These are phyloP conservation scores for Formica aserva DNA, from an alignment of 2,888 invertebrate genomes.

Conservation along the genomic window DNA sequence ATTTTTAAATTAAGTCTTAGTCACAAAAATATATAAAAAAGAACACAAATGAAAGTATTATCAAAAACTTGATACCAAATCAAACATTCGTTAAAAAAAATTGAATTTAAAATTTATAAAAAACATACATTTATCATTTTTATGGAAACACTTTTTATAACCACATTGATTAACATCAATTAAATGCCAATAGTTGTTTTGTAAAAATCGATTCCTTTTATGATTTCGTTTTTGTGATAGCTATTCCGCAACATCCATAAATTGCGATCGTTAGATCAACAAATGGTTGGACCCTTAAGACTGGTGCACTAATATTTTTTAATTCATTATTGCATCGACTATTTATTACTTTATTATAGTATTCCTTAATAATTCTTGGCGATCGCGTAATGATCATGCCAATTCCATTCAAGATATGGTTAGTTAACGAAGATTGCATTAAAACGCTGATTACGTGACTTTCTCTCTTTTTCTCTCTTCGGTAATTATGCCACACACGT, in stretches of 20 bases:
- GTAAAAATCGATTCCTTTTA: not conserved
- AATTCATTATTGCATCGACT: constrained; percentile 28
- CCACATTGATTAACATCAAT: not conserved
- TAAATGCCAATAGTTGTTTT: not conserved
- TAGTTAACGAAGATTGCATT: constrained; percentile 60
- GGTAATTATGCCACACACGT: not conserved
- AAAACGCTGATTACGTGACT: constrained; percentile 12
- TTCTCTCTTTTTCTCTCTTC: not conserved
- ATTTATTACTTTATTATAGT: constrained; percentile 56
- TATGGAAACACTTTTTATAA: not conserved
- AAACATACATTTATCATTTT: not conserved
- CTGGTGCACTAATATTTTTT: constrained; percentile 26
- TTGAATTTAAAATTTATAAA: not conserved
- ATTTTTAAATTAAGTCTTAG: not conserved
- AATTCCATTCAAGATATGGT: constrained; percentile 2
- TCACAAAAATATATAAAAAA: not conserved
- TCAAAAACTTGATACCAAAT: not conserved
- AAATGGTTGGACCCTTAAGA: not conserved
- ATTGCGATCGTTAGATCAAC: constrained; percentile 14
- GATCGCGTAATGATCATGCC: constrained; percentile 4
- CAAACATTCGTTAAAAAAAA: not conserved
- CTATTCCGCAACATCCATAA: constrained; percentile 4
- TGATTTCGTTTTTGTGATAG: not conserved
- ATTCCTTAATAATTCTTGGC: constrained; percentile 44
- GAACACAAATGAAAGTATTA: not conserved